Evolutionary conservation across 2,113 vertebrate genomes (phyloP).

Genomic region (Sisor rabdophorus): DNA sequence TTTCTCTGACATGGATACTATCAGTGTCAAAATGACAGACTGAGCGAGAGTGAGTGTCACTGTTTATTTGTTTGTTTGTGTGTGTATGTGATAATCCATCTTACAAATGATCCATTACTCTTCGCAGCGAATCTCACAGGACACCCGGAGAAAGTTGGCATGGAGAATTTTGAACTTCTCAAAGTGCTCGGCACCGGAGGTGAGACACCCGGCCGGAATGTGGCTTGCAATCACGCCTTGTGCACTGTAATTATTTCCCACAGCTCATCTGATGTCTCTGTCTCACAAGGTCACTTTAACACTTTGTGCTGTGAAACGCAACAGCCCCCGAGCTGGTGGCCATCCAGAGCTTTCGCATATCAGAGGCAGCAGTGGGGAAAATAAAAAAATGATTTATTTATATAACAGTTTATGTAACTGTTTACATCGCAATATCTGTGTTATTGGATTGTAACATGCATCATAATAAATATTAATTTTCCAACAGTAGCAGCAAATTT

Average conservation of each 20-base stretch:
- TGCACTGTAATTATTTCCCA: background rate
- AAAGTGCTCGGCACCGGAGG: constrained; percentile 98
- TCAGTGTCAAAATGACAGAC: constrained; percentile 12
- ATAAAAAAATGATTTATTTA: too few relatives aligned
- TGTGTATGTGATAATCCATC: constrained; percentile 1
- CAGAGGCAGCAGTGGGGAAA: background rate
- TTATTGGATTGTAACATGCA: background rate
- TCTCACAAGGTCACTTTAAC: background rate
- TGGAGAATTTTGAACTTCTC: constrained; percentile 97
- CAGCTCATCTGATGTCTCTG: constrained; percentile 14
- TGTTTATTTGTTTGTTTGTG: background rate
- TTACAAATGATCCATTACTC: constrained; percentile 1
- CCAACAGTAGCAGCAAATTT: background rate
- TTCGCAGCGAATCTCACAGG: constrained; percentile 91
- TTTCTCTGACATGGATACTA: constrained; percentile 2
- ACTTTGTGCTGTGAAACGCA: constrained; percentile 2
- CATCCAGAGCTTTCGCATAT: background rate
- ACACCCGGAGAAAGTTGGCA: constrained; percentile 91
- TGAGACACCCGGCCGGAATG: constrained; percentile 58
- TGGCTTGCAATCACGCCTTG: background rate
- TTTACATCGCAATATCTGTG: background rate
- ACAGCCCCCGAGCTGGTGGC: background rate
- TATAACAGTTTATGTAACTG: background rate
- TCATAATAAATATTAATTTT: background rate
- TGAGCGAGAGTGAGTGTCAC: background rate